Percentiles rank a stretch among this genome's conserved stretches.
Conservation (phyloP, 2,888 invertebrate species). For the Laspeyria flexula region DNA sequence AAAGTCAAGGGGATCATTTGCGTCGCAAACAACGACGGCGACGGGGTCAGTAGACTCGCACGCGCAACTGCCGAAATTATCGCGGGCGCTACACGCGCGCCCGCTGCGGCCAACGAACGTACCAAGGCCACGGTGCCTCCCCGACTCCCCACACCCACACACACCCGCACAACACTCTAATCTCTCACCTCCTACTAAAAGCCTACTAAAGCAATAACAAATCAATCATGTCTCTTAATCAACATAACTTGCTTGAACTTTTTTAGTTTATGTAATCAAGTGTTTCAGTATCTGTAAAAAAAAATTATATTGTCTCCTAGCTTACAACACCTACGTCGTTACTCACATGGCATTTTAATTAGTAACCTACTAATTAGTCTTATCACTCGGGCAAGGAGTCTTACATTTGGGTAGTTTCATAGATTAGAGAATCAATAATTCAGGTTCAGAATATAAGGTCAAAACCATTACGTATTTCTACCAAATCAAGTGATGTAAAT, state of each 20-base stretch:
- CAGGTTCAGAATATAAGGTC: no score
- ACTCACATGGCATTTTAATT: no score
- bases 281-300: no score
- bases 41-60: slow-evolving; percentile 82
- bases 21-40: slow-evolving; percentile 74
- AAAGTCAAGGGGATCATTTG: slow-evolving; percentile 83
- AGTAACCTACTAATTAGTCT: no score
- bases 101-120: slow-evolving; percentile 76
- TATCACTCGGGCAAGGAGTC: no score
- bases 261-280: no score
- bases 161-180: slow-evolving; percentile 40
- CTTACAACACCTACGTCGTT: no score
- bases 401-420: no score
- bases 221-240: slow-evolving; percentile 32
- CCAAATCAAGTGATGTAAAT: no score
- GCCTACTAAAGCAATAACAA: slow-evolving; percentile 31
- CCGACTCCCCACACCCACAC: slow-evolving; percentile 44
- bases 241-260: slow-evolving; percentile 7
- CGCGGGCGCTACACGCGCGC: slow-evolving; percentile 75
- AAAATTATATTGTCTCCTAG: no score
- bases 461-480: no score
- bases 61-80: slow-evolving; percentile 82
- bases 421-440: no score
- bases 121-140: slow-evolving; percentile 74
- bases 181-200: slow-evolving; percentile 37